phyloP scores from a whole-genome alignment of 2,797 vertebrate genomes.

The Alectoris magna region DNA sequence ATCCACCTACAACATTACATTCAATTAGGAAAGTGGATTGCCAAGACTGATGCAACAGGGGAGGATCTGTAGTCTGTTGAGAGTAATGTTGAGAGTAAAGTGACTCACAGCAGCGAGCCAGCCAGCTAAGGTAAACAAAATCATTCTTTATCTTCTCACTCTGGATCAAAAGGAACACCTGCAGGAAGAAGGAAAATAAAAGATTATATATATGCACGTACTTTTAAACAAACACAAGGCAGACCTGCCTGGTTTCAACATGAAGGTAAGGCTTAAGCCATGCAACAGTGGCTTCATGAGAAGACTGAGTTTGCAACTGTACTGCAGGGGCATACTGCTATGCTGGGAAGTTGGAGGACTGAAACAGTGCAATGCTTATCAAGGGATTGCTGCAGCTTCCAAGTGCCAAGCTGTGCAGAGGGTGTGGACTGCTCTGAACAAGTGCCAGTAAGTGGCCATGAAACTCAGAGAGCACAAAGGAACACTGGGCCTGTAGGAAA shows the following conservation, averaged over 20 bases:
- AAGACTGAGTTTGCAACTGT: background rate
- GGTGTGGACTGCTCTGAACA: slow-evolving; percentile 1
- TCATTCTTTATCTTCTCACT: slow-evolving; percentile 97
- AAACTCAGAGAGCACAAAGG: slow-evolving; percentile 36
- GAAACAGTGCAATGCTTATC: background rate
- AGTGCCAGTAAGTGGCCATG: background rate
- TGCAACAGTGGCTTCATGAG: background rate
- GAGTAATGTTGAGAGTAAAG: slow-evolving; percentile 37
- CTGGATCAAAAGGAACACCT: slow-evolving; percentile 96
- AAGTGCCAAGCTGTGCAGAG: background rate
- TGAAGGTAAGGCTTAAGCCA: background rate
- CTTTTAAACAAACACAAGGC: slow-evolving; percentile 18
- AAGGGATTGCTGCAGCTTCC: background rate
- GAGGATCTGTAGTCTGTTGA: slow-evolving; percentile 60
- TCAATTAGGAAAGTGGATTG: slow-evolving; percentile 53
- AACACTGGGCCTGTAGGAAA: slow-evolving; percentile 48
- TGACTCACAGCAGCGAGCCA: slow-evolving; percentile 96
- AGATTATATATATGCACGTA: slow-evolving; percentile 15
- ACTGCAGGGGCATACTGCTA: background rate
- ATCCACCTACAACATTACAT: slow-evolving; percentile 47
- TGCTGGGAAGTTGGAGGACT: background rate
- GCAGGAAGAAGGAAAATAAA: slow-evolving; percentile 52
- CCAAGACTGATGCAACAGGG: slow-evolving; percentile 49
- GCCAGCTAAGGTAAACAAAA: slow-evolving; percentile 95
- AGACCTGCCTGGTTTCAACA: slow-evolving; percentile 32